Percentiles rank a stretch among this genome's conserved stretches.
Conservation (phyloP, 2,797 vertebrate genomes). For the Enteromius paludinosus region DNA sequence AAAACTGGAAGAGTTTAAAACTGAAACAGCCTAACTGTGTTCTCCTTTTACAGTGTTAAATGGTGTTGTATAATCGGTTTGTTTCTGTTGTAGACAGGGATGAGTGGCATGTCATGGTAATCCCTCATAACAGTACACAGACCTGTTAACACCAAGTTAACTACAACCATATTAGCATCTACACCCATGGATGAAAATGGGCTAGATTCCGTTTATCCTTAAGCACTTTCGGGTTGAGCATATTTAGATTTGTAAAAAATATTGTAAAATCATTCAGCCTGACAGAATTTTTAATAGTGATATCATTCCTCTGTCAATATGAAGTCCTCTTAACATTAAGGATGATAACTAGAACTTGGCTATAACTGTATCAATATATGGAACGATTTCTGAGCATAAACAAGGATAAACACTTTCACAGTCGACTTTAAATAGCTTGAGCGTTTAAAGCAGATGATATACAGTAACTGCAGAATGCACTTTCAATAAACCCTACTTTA, state of each 20-base stretch:
- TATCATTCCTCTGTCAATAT: not conserved
- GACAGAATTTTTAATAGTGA: not conserved
- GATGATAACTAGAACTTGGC: not conserved
- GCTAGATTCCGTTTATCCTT: not conserved
- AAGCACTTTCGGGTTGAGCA: not conserved
- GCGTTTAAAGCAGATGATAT: not conserved
- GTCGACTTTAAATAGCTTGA: not conserved
- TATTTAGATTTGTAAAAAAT: not conserved
- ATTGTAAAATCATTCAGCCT: not conserved
- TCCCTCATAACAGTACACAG: not conserved
- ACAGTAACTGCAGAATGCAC: not conserved
- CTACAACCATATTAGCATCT: not conserved
- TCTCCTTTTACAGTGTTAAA: not conserved
- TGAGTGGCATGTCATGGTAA: not conserved
- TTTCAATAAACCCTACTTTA: not conserved
- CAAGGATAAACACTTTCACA: not conserved
- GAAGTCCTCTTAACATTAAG: not conserved
- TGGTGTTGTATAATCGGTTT: not conserved
- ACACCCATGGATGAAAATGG: not conserved
- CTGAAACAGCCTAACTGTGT: constrained; percentile 6
- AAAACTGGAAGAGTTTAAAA: constrained; percentile 15
- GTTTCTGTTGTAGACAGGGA: not conserved
- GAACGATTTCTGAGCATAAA: not conserved
- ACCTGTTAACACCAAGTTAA: not conserved
- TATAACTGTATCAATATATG: not conserved